Conservation (phyloP, 2,797 vertebrate genomes). For the Neopelma chrysocephalum region DNA sequence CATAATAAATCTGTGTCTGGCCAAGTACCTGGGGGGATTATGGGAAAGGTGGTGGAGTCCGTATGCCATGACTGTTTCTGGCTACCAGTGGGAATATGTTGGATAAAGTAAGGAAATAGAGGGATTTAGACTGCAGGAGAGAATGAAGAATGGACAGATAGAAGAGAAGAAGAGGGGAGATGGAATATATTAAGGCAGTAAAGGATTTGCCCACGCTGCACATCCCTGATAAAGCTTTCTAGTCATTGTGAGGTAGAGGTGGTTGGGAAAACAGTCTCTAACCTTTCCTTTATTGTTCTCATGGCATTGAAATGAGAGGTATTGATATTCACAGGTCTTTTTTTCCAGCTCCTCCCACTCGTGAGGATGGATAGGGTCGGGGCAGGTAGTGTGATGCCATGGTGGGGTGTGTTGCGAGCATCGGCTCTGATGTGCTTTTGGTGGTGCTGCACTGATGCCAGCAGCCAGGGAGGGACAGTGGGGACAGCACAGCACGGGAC, state of each 20-base stretch:
- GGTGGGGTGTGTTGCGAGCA: neutral
- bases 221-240: neutral
- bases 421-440: neutral
- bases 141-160: neutral
- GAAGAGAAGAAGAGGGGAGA: neutral
- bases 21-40: neutral
- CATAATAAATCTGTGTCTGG: neutral
- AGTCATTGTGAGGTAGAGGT: neutral
- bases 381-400: fast-evolving
- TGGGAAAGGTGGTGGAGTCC: neutral
- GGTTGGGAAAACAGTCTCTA: neutral
- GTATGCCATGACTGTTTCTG: neutral
- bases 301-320: neutral
- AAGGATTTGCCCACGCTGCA: neutral
- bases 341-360: neutral
- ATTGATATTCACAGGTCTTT: neutral
- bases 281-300: neutral
- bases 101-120: neutral
- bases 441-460: neutral
- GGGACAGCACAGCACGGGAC: neutral
- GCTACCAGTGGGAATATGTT: neutral
- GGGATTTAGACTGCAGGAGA: neutral
- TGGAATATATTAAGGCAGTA: neutral
- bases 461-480: fast-evolving
- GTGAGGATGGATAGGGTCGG: neutral